A percentile compares a stretch with the other conserved stretches of the same genome.
These are phyloP conservation scores for Ahaetulla prasina DNA, from an alignment of 2,113 vertebrate species.

Conservation along the genomic window DNA sequence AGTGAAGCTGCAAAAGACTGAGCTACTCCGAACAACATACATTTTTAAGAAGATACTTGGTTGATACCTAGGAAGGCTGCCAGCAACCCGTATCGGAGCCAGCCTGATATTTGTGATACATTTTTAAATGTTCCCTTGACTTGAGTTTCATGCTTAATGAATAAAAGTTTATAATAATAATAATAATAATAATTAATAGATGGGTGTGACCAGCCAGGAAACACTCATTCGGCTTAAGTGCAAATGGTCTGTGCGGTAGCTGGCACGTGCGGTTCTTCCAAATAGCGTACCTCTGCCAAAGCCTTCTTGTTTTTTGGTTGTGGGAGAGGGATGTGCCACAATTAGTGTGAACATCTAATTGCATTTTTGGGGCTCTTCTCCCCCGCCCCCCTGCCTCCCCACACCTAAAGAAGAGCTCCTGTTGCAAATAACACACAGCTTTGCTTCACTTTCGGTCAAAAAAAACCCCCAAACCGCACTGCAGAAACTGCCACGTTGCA, in stretches of 20 bases:
- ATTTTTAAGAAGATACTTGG: no score
- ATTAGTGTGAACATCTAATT: not conserved
- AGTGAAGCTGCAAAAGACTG: no score
- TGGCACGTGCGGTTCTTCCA: not conserved
- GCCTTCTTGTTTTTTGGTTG: not conserved
- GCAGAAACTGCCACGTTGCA: slow-evolving; percentile 58
- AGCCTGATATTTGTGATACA: no score
- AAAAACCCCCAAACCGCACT: not conserved
- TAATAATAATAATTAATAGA: not conserved
- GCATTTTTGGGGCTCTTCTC: not conserved
- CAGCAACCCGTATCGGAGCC: no score
- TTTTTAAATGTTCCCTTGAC: no score
- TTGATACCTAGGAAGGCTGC: no score
- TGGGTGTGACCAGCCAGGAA: not conserved
- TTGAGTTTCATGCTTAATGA: no score
- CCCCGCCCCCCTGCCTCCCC: not conserved
- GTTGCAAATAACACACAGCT: slow-evolving; percentile 5
- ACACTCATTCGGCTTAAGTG: not conserved
- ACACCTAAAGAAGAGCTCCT: not conserved
- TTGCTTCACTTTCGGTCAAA: not conserved
- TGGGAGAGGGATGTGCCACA: not conserved
- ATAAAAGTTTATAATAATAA: no score
- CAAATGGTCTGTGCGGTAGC: not conserved
- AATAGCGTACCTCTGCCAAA: no score
- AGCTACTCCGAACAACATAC: no score